Evolutionary conservation across 30 jellyfish, hydroid and myxozoan genomes (phyloP).

Genomic region (Hydractinia echinata): DNA sequence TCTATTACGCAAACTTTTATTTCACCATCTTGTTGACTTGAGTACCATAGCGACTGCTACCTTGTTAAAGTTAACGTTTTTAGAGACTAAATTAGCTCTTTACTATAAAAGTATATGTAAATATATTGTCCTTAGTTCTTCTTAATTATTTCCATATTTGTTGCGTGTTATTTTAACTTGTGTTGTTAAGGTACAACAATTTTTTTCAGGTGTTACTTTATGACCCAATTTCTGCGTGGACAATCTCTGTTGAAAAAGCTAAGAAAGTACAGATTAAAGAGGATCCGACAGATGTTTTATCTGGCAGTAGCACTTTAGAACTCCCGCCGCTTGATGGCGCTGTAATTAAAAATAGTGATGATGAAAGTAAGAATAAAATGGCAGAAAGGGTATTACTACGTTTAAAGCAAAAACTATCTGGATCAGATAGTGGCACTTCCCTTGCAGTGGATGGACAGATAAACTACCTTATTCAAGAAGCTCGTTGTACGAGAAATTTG

Average conservation of each 20-base stretch:
- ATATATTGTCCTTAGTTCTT: background rate
- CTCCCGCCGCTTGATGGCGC: constrained; percentile 38
- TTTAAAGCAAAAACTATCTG: constrained; percentile 75
- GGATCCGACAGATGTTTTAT: background rate
- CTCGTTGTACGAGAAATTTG: constrained; percentile 59
- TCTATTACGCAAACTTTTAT: too few relatives aligned
- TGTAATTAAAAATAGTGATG: constrained; percentile 16
- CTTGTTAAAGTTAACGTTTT: too few relatives aligned
- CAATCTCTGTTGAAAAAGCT: constrained; percentile 70
- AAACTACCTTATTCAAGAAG: constrained; percentile 77
- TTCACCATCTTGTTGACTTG: too few relatives aligned
- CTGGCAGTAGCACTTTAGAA: constrained; percentile 13
- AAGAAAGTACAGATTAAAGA: constrained; percentile 54
- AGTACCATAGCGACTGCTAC: too few relatives aligned
- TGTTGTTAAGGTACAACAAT: background rate
- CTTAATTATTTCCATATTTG: background rate
- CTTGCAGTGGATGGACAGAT: constrained; percentile 89
- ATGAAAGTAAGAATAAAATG: constrained; percentile 61
- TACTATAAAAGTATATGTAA: too few relatives aligned
- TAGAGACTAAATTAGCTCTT: too few relatives aligned
- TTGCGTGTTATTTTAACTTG: background rate
- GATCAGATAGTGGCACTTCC: constrained; percentile 71
- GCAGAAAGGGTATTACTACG: constrained; percentile 86
- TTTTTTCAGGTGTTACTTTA: constrained; percentile 75
- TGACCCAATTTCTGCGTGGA: constrained; percentile 93